phyloP scores from a whole-genome alignment of 2,113 vertebrate species.

The Polypterus senegalus region DNA sequence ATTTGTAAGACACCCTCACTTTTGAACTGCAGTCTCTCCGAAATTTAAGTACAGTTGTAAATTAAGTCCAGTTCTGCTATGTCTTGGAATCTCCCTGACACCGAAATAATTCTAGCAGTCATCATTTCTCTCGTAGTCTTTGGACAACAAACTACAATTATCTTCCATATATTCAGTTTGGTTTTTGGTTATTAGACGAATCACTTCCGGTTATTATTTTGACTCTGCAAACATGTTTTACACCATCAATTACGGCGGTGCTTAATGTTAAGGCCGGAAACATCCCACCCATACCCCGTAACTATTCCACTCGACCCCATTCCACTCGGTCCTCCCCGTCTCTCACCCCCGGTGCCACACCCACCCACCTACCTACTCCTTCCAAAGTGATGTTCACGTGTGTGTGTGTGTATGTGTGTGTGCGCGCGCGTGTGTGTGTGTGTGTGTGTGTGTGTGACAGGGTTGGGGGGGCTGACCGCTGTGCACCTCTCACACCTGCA shows the following conservation, averaged over 20 bases:
- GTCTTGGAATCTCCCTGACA: too few species aligned
- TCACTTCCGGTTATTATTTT: too few species aligned
- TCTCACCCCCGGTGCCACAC: not conserved
- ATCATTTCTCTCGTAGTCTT: not conserved
- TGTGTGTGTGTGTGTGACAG: too few species aligned
- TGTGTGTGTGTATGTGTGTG: not conserved
- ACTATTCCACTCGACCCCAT: not conserved
- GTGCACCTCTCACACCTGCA: constrained; percentile 26
- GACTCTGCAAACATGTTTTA: too few species aligned
- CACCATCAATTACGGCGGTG: not conserved
- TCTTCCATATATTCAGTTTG: not conserved
- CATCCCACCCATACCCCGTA: not conserved
- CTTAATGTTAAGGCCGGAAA: not conserved
- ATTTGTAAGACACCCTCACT: too few species aligned
- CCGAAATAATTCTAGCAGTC: too few species aligned
- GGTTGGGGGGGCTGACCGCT: constrained; percentile 38
- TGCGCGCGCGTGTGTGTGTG: too few species aligned
- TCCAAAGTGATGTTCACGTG: not conserved
- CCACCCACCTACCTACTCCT: not conserved
- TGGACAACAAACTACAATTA: not conserved
- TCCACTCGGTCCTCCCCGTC: not conserved
- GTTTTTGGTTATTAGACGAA: not conserved
- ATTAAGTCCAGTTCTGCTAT: too few species aligned
- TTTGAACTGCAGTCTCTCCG: too few species aligned
- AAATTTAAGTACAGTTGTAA: too few species aligned